Conservation (phyloP, 2,888 invertebrate genomes). For the Acrobasis suavella region DNA sequence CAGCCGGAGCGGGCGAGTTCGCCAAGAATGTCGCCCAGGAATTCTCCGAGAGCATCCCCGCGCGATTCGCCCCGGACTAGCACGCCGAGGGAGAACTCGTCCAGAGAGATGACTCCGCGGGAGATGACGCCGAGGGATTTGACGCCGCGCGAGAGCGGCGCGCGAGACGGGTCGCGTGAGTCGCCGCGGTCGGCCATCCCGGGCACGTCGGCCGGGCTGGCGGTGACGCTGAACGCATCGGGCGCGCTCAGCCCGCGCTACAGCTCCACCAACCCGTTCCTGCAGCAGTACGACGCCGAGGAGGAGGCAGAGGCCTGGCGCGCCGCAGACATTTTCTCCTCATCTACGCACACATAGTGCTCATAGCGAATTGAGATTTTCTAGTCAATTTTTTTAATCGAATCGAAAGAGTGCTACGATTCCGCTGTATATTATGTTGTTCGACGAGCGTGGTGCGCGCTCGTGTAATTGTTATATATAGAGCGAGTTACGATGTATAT, state of each 20-base stretch:
- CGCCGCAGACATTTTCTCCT: constrained; percentile 73
- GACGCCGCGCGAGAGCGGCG: constrained; percentile 47
- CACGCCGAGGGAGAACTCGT: constrained; percentile 40
- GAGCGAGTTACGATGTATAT: constrained; percentile 79
- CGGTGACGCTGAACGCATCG: constrained; percentile 81
- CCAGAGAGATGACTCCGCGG: constrained; percentile 49
- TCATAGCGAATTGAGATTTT: constrained; percentile 78
- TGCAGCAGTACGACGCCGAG: constrained; percentile 80
- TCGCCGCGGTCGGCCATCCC: constrained; percentile 74
- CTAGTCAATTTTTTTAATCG: constrained; percentile 80
- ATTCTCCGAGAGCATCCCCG: constrained; percentile 39
- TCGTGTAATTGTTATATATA: constrained; percentile 77
- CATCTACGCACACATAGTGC: constrained; percentile 77
- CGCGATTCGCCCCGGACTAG: constrained; percentile 50
- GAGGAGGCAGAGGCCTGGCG: constrained; percentile 78
- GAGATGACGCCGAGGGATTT: constrained; percentile 40
- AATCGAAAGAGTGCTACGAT: constrained; percentile 77
- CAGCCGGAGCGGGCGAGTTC: constrained; percentile 68
- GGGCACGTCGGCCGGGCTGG: constrained; percentile 84
- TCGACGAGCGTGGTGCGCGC: constrained; percentile 71
- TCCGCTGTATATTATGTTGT: constrained; percentile 79
- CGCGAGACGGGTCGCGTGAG: constrained; percentile 44
- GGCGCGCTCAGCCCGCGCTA: constrained; percentile 67
- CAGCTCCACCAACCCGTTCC: constrained; percentile 83
- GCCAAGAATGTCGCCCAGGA: constrained; percentile 64